Evolutionary conservation across 2,113 vertebrate genomes (phyloP).

Genomic region (Perognathus longimembris): DNA sequence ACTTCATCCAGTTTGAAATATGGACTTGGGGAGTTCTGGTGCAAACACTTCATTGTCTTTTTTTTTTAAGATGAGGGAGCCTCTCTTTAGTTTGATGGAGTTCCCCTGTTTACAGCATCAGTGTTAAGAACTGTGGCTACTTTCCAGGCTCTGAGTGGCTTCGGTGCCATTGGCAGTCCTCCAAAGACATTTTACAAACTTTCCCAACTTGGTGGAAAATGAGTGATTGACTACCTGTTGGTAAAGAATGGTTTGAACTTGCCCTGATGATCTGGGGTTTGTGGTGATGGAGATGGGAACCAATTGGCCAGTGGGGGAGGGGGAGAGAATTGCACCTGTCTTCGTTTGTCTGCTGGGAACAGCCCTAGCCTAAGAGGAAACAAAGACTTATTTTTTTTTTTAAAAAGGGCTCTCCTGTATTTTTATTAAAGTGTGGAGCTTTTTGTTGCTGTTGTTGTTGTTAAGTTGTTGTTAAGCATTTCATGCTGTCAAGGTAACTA

Average conservation of each 20-base stretch:
- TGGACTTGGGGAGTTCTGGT: conserved; percentile 64
- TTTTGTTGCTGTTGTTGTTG: too few relatives aligned
- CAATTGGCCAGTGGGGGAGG: conserved; percentile 64
- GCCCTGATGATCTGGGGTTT: conserved; percentile 44
- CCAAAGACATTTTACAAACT: conserved; percentile 72
- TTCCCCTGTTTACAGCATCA: background rate
- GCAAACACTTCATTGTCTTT: conserved; percentile 64
- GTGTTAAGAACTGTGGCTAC: conserved; percentile 70
- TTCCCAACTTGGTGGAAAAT: conserved; percentile 37
- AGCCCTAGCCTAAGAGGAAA: conserved; percentile 60
- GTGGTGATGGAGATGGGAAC: conserved; percentile 79
- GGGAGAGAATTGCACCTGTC: conserved; percentile 83
- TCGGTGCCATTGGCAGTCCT: conserved; percentile 72
- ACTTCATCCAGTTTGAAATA: conserved; percentile 54
- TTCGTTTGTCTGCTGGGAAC: conserved; percentile 79
- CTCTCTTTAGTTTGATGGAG: conserved; percentile 63
- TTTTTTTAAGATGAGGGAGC: conserved; percentile 38
- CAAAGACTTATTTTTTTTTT: conserved; percentile 70
- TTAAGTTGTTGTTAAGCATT: too few relatives aligned
- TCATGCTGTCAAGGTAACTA: background rate
- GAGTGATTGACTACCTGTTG: conserved; percentile 65
- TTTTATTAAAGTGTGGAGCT: background rate
- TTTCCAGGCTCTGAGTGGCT: conserved; percentile 81
- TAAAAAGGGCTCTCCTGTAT: background rate
- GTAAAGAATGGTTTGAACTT: background rate